A percentile compares a stretch with the other conserved stretches of the same genome.
phyloP scores from a whole-genome alignment of 2,113 vertebrate genomes.

The Syrrhaptes paradoxus region DNA sequence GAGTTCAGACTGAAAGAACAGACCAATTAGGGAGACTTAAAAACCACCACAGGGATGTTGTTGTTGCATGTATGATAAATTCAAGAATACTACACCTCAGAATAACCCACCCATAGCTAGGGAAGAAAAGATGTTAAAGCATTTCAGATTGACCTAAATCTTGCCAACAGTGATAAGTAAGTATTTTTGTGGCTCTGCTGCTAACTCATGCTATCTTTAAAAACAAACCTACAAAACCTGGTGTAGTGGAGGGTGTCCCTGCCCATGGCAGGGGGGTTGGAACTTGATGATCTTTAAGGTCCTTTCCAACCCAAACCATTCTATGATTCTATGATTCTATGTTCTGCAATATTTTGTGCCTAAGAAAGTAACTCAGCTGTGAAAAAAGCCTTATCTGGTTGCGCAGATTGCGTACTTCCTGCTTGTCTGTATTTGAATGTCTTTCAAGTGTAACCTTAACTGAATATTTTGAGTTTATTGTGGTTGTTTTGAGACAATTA shows the following conservation, averaged over 20 bases:
- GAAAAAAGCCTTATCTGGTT: neutral
- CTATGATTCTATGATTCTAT: neutral
- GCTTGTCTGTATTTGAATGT: neutral
- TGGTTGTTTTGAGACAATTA: slow-evolving; percentile 7
- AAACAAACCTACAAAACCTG: slow-evolving; percentile 1
- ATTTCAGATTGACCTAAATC: neutral
- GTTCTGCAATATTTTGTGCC: slow-evolving; percentile 32
- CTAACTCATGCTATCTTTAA: slow-evolving; percentile 6
- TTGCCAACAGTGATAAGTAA: neutral
- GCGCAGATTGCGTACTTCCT: neutral
- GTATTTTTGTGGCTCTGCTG: neutral
- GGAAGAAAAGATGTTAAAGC: neutral
- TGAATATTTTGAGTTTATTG: slow-evolving; percentile 15
- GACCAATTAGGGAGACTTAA: neutral
- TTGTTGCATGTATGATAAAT: neutral
- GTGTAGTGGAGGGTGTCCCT: no score
- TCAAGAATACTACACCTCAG: neutral
- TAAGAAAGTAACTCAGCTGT: neutral
- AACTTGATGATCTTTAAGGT: no score
- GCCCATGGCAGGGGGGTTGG: no score
- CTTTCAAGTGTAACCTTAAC: slow-evolving; percentile 24
- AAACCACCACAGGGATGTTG: neutral
- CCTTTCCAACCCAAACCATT: no score
- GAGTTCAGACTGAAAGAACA: neutral
- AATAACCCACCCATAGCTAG: neutral